A percentile compares a stretch with the other conserved stretches of the same genome.
Conservation (phyloP, 1,140 invertebrate genomes). For the Drosophila subobscura region DNA sequence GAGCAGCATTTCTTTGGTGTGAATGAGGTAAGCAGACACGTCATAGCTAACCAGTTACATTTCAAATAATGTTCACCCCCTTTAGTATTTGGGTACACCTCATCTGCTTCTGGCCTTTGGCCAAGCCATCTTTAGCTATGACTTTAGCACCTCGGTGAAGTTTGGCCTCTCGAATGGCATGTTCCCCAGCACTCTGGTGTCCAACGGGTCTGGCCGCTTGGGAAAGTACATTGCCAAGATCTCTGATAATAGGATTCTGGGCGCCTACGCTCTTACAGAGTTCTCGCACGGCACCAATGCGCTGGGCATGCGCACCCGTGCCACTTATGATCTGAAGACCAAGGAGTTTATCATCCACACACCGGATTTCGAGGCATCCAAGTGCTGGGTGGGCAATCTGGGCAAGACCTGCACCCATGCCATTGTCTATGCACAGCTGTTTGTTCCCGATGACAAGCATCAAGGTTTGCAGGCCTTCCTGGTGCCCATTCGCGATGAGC, state of each 20-base stretch:
- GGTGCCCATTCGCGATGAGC: constrained; percentile 90
- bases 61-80: constrained; percentile 28
- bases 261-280: constrained; percentile 94
- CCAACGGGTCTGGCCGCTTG: constrained; percentile 86
- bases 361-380: constrained; percentile 93
- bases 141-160: constrained; percentile 88
- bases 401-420: constrained; percentile 94
- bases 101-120: constrained; percentile 83
- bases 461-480: constrained; percentile 93
- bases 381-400: constrained; percentile 89
- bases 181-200: constrained; percentile 85
- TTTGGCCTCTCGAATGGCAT: constrained; percentile 86
- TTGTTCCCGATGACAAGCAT: constrained; percentile 89
- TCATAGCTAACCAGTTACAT: not conserved
- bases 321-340: constrained; percentile 90
- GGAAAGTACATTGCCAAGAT: constrained; percentile 86
- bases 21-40: constrained; percentile 84
- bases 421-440: constrained; percentile 93
- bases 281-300: constrained; percentile 95
- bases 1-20: constrained; percentile 87
- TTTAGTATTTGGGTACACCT: constrained; percentile 84
- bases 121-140: constrained; percentile 88
- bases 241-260: constrained; percentile 85
- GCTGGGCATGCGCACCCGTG: constrained; percentile 91
- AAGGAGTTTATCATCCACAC: constrained; percentile 92